Evolutionary conservation across 2,797 vertebrate species (phyloP).

Genomic region (Pangasius krempfi): DNA sequence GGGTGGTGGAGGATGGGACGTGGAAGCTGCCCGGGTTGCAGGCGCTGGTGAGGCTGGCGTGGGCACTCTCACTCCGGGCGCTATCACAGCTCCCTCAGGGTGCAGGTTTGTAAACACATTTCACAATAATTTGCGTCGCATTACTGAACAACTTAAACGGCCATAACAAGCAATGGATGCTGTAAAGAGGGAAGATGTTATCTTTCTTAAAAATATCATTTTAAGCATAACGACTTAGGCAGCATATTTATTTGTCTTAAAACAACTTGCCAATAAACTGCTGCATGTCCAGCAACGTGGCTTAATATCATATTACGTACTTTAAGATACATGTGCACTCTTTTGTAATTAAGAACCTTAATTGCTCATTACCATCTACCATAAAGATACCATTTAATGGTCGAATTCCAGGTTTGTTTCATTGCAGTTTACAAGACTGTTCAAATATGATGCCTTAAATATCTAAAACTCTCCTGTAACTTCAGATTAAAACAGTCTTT

Average conservation of each 20-base stretch:
- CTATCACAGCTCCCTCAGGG: conserved; percentile 94
- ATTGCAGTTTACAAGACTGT: not conserved
- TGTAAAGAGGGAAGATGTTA: not conserved
- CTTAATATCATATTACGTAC: not conserved
- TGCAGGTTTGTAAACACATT: conserved; percentile 76
- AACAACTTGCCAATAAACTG: not conserved
- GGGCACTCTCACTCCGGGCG: conserved; percentile 90
- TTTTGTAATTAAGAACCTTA: not conserved
- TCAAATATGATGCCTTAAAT: not conserved
- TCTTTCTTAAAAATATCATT: not conserved
- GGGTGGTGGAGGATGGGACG: conserved; percentile 85
- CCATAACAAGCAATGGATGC: not conserved
- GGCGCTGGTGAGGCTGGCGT: conserved; percentile 89
- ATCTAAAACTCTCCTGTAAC: not conserved
- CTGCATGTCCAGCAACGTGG: not conserved
- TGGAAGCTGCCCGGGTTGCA: conserved; percentile 95
- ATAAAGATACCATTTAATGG: not conserved
- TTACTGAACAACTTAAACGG: not conserved
- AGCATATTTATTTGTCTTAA: not conserved
- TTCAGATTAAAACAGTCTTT: not conserved
- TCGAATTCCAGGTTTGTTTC: not conserved
- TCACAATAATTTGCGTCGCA: not conserved
- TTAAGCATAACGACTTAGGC: not conserved
- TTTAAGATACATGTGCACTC: not conserved
- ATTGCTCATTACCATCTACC: not conserved